Percentiles rank a stretch among this genome's conserved stretches.
These are phyloP conservation scores for Lithophane semibrunnea DNA, from an alignment of 2,888 invertebrate species.

Conservation along the genomic window DNA sequence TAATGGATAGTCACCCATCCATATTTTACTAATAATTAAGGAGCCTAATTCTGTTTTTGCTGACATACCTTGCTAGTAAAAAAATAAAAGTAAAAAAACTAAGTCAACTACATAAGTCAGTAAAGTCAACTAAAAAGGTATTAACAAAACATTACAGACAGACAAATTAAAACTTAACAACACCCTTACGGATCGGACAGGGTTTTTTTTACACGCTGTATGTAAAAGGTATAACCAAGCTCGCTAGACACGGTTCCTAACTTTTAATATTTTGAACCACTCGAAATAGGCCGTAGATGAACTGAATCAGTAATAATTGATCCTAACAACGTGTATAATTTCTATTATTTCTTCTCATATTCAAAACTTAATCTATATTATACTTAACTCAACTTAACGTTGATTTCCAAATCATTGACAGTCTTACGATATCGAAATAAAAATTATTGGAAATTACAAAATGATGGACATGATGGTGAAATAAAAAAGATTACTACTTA, in stretches of 20 bases:
- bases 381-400: neutral
- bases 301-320: neutral
- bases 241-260: too few relatives aligned
- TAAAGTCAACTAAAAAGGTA: too few relatives aligned
- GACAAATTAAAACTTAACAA: too few relatives aligned
- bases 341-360: neutral
- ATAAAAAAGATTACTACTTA: neutral
- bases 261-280: neutral
- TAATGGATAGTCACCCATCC: neutral
- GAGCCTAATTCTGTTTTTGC: neutral
- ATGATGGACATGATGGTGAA: neutral
- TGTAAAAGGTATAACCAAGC: neutral
- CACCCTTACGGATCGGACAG: too few relatives aligned
- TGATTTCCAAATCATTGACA: neutral
- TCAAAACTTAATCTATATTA: neutral
- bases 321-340: neutral
- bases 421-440: neutral
- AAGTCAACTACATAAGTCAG: too few relatives aligned
- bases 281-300: too few relatives aligned
- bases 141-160: too few relatives aligned
- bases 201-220: too few relatives aligned
- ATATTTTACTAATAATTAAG: conserved; percentile 2
- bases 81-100: too few relatives aligned
- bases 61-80: neutral
- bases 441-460: neutral